Conservation (phyloP, 2,113 vertebrate genomes). For the Colinus virginianus region DNA sequence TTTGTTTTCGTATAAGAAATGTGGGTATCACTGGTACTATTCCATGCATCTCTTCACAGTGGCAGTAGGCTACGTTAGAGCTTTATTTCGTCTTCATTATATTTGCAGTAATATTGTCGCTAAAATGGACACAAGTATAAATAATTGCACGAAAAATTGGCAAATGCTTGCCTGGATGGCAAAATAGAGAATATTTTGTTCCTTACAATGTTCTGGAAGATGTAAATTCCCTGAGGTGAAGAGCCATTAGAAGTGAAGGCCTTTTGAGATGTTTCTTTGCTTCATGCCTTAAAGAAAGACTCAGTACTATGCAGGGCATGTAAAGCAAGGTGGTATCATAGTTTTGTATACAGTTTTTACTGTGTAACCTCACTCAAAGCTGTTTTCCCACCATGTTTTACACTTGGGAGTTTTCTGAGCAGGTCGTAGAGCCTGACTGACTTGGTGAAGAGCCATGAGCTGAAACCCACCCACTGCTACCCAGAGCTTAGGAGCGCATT, state of each 20-base stretch:
- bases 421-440: accelerated
- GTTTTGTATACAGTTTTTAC: accelerated
- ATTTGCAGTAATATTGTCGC: background rate
- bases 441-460: background rate
- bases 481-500: background rate
- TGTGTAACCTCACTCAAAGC: accelerated
- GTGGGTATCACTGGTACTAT: background rate
- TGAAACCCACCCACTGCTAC: background rate
- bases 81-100: background rate
- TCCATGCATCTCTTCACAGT: background rate
- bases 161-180: background rate
- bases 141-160: background rate
- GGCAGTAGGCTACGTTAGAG: background rate
- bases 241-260: background rate
- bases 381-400: background rate
- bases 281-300: background rate
- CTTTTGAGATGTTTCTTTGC: background rate
- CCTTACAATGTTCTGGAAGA: background rate
- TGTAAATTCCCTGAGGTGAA: background rate
- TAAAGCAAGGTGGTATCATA: accelerated
- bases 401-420: background rate
- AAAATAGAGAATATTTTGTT: background rate
- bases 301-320: accelerated
- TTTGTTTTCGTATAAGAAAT: background rate
- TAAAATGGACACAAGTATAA: background rate